phyloP scores from a whole-genome alignment of 2,888 invertebrate species.

The Lasioglossum villosulum region DNA sequence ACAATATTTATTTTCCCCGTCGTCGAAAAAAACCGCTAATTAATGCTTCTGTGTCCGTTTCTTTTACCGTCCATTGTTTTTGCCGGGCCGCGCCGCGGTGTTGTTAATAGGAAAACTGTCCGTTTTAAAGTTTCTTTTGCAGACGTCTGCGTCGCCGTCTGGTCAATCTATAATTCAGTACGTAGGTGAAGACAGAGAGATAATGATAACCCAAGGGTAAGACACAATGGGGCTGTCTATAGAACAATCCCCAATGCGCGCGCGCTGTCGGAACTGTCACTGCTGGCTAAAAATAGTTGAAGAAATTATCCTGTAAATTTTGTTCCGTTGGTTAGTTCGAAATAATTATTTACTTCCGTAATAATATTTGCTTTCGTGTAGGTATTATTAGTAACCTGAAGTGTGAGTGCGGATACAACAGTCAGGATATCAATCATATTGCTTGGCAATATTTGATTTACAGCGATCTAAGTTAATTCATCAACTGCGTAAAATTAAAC shows the following conservation, averaged over 20 bases:
- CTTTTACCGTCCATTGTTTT: constrained; percentile 30
- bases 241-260: constrained; percentile 52
- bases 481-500: too few relatives aligned
- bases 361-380: too few relatives aligned
- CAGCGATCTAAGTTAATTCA: too few relatives aligned
- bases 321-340: not conserved
- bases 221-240: constrained; percentile 59
- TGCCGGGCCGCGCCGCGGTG: not conserved
- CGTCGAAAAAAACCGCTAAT: constrained; percentile 7
- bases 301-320: not conserved
- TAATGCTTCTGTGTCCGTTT: not conserved
- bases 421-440: too few relatives aligned
- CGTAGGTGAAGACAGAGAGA: constrained; percentile 67
- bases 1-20: not conserved
- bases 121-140: constrained; percentile 1
- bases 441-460: too few relatives aligned
- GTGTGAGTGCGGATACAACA: too few relatives aligned
- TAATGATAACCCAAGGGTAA: constrained; percentile 69
- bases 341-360: not conserved
- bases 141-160: constrained; percentile 42
- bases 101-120: not conserved
- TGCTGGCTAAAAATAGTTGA: not conserved
- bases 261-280: constrained; percentile 51
- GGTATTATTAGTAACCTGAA: too few relatives aligned
- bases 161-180: constrained; percentile 62